phyloP scores from a whole-genome alignment of 2,113 vertebrate species.

The Leucopternis melanops region DNA sequence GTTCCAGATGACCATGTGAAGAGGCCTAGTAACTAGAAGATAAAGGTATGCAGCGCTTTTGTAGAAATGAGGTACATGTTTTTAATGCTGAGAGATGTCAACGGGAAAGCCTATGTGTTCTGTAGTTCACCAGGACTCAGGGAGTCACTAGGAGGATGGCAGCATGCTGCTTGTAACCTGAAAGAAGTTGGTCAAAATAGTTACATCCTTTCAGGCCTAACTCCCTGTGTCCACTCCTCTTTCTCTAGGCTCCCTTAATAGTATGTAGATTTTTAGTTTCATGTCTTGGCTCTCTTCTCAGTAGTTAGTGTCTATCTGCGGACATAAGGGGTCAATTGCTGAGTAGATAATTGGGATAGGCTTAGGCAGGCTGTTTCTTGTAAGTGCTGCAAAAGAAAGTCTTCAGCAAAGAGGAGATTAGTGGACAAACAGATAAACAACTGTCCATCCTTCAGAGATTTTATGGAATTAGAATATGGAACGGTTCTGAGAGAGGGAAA shows the following conservation, averaged over 20 bases:
- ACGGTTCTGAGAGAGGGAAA: neutral
- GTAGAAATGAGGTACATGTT: rapidly evolving
- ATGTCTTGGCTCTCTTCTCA: neutral
- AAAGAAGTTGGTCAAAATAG: neutral
- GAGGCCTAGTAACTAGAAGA: neutral
- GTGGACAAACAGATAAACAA: neutral
- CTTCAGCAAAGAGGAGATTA: neutral
- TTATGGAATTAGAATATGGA: neutral
- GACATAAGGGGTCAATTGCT: neutral
- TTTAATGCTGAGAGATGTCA: neutral
- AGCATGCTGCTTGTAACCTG: neutral
- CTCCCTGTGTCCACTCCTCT: neutral
- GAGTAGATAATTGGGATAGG: neutral
- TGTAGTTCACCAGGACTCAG: neutral
- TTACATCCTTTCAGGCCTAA: neutral
- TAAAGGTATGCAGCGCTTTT: neutral
- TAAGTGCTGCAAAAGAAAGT: neutral
- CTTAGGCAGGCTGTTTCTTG: neutral
- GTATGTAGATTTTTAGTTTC: neutral
- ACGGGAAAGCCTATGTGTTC: rapidly evolving
- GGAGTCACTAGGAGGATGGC: neutral
- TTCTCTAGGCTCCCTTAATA: neutral
- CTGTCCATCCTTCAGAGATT: neutral
- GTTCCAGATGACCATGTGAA: neutral
- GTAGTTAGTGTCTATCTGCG: neutral